Evolutionary conservation across 2,113 vertebrate species (phyloP).

Genomic region (Neopipo cinnamomea): DNA sequence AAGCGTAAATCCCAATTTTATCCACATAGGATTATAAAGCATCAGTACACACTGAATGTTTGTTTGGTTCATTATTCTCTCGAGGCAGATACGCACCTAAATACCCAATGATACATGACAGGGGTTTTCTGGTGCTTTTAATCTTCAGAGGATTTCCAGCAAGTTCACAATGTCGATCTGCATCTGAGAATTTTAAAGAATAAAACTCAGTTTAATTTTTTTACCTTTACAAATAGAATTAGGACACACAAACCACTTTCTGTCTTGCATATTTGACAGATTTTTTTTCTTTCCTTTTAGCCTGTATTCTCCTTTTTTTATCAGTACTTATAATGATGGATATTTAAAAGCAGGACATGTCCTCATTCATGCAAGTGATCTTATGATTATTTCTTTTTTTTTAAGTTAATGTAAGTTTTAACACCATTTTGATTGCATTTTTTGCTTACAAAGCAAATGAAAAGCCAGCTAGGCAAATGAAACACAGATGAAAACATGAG

Average conservation of each 20-base stretch:
- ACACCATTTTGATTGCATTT: neutral
- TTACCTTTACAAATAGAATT: neutral
- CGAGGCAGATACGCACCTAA: constrained; percentile 81
- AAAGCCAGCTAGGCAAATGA: neutral
- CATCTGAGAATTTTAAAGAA: constrained; percentile 81
- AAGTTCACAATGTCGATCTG: constrained; percentile 88
- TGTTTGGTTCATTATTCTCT: neutral
- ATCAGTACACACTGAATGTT: neutral
- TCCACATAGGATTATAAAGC: neutral
- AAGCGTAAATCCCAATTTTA: neutral
- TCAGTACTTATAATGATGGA: neutral
- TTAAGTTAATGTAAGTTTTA: neutral
- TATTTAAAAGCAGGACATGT: neutral
- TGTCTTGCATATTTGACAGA: neutral
- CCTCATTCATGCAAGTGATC: neutral
- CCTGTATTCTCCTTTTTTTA: neutral
- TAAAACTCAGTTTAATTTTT: constrained; percentile 11
- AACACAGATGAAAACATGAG: neutral
- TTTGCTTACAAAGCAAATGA: neutral
- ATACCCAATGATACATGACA: constrained; percentile 93
- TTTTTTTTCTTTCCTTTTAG: neutral
- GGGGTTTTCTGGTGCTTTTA: constrained; percentile 88
- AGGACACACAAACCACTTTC: neutral
- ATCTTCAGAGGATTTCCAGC: constrained; percentile 87
- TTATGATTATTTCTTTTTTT: neutral